A percentile compares a stretch with the other conserved stretches of the same genome.
phyloP scores from a whole-genome alignment of 2,888 invertebrate genomes.

The Trichacis sp. region DNA sequence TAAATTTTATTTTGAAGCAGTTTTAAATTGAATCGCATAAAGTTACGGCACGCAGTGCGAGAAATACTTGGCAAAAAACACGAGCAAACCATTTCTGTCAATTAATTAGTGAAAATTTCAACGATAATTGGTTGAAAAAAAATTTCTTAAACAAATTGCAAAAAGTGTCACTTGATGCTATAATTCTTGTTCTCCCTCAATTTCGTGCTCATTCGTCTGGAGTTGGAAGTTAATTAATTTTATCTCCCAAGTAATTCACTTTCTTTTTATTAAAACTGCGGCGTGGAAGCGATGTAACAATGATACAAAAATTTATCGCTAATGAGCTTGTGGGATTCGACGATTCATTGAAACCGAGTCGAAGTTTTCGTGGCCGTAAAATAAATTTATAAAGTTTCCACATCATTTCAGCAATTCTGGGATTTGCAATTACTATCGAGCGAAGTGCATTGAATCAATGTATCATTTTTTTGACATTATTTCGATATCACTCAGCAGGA shows the following conservation, averaged over 20 bases:
- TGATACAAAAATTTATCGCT: conserved; percentile 15
- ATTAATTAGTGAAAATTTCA: neutral
- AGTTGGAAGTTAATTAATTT: neutral
- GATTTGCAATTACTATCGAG: no score
- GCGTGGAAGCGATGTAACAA: neutral
- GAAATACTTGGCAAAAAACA: no score
- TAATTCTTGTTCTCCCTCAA: no score
- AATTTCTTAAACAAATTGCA: no score
- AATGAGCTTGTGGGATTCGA: conserved; percentile 9
- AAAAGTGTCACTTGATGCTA: neutral
- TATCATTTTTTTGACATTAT: no score
- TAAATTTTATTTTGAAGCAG: no score
- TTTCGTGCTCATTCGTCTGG: neutral
- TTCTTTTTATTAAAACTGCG: neutral
- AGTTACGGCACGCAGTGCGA: no score
- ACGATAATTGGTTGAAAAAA: no score
- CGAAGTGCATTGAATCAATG: no score
- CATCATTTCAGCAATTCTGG: no score
- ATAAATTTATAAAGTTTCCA: neutral
- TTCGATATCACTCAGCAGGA: no score
- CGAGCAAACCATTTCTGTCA: neutral
- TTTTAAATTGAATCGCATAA: no score
- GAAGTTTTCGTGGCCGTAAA: conserved; percentile 5
- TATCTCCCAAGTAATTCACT: neutral
- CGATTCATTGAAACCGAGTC: conserved; percentile 10